These are phyloP conservation scores for Gopherus evgoodei DNA, from an alignment of 2,113 vertebrate genomes.

Conservation along the genomic window DNA sequence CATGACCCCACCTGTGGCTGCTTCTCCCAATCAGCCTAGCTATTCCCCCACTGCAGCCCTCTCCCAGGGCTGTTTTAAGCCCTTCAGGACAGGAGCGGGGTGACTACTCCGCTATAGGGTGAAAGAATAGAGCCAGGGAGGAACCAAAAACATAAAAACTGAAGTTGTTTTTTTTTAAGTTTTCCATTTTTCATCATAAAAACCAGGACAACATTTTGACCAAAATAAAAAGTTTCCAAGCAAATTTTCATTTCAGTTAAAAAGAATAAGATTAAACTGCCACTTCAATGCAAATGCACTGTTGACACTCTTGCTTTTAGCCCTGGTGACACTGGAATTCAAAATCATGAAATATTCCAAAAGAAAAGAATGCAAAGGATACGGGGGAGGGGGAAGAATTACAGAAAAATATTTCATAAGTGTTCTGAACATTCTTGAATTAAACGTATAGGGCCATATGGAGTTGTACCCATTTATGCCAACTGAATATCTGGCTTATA, in stretches of 20 bases:
- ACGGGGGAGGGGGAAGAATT: background rate
- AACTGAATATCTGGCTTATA: background rate
- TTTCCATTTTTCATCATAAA: background rate
- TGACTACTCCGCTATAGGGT: background rate
- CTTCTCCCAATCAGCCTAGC: too few species aligned
- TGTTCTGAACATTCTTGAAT: background rate
- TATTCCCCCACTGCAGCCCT: too few species aligned
- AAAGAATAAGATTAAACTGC: background rate
- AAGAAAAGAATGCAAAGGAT: background rate
- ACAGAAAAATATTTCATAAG: background rate
- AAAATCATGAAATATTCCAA: background rate
- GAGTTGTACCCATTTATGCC: background rate
- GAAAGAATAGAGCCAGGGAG: background rate
- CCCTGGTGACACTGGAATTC: background rate
- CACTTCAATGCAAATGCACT: background rate
- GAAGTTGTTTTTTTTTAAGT: background rate
- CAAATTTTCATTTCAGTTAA: background rate
- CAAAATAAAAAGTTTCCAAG: background rate
- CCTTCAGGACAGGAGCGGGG: too few species aligned
- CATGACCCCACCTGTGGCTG: too few species aligned
- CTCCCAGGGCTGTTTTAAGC: too few species aligned
- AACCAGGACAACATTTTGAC: background rate
- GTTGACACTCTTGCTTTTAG: background rate
- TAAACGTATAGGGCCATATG: background rate
- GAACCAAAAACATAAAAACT: background rate